Evolutionary conservation across 2,888 invertebrate genomes (phyloP), one percentile per base, ranked within the genome.

Genomic region (Melinopterus prodromus): DNA sequence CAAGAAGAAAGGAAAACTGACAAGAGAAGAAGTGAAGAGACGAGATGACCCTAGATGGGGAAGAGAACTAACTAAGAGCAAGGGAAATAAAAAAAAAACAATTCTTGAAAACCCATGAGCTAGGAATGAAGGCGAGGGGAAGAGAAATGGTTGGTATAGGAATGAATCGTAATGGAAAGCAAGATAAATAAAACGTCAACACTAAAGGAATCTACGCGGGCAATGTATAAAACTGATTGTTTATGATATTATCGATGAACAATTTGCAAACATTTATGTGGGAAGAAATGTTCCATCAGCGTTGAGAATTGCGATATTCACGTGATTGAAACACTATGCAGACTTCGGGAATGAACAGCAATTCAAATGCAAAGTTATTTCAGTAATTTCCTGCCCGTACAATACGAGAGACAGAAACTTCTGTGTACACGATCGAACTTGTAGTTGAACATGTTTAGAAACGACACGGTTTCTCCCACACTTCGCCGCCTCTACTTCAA

Each of bases 341-440:
- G 9, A 53, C 53, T 53, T 53, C 12, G 53, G 26, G 7, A 53
- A 53, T 53, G 53, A 53, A 12, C 7, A 7, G 53, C 53, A 53
- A 53, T 53, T 53, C 53, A 53, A 53, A 53, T 53, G 53, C 12
- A 53, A 53, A 53, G 53, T 53, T 53, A 53, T 53, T 53, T 53
- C 53, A 53, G 53, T 53, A 53, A 53, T 53, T 53, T 53, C 53
- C 53, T 1, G 7, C 9, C 2, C 53, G 12, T 53, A 53, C 53
- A 53, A 53, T 53, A 12, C 53, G 53, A 7, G 53, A 53, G 53
- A 12, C 53, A 53, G 53, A 53, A 53, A 53, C 53, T 53, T 53
- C 53, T 53, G 53, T 53, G 53, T 53, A 53, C 53, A 53, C 53
- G 53, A 53, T 53, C 53, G 53, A 53, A 53, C 53, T 53, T 53